These are phyloP conservation scores for Nothura maculosa DNA, from an alignment of 2,797 vertebrate genomes.

Conservation along the genomic window DNA sequence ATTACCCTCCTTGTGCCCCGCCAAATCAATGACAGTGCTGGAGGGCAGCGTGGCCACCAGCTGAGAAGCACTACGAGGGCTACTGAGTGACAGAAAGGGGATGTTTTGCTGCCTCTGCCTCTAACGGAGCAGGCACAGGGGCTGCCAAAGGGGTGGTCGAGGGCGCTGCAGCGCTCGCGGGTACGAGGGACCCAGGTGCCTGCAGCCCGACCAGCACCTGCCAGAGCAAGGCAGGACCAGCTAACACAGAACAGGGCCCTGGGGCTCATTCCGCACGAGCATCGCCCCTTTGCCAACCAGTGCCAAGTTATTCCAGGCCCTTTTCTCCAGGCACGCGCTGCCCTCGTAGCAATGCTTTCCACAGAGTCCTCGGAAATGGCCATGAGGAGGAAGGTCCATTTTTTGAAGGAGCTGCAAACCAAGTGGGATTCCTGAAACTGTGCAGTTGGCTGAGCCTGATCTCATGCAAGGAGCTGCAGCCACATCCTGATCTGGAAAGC, in stretches of 20 bases:
- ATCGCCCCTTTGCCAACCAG: not conserved
- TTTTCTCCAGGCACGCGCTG: not conserved
- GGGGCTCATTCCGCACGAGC: not conserved
- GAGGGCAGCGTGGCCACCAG: not conserved
- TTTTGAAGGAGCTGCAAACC: not conserved
- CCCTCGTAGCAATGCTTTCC: not conserved
- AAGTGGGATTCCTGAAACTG: not conserved
- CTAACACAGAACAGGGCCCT: accelerated
- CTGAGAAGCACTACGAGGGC: not conserved
- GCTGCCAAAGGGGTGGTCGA: not conserved
- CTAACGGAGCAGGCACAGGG: not conserved
- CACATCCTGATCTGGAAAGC: not conserved
- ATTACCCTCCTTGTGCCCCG: not conserved
- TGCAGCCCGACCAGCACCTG: not conserved
- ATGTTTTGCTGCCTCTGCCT: not conserved
- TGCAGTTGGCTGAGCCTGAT: not conserved
- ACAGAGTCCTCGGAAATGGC: not conserved
- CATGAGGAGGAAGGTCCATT: not conserved
- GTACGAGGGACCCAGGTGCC: not conserved
- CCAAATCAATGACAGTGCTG: not conserved
- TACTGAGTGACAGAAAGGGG: conserved; percentile 11
- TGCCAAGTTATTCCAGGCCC: not conserved
- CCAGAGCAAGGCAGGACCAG: not conserved
- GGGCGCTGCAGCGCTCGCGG: not conserved
- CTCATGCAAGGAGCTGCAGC: not conserved